Conservation (phyloP, 2,888 invertebrate species). For the Tetragnatha montana region DNA sequence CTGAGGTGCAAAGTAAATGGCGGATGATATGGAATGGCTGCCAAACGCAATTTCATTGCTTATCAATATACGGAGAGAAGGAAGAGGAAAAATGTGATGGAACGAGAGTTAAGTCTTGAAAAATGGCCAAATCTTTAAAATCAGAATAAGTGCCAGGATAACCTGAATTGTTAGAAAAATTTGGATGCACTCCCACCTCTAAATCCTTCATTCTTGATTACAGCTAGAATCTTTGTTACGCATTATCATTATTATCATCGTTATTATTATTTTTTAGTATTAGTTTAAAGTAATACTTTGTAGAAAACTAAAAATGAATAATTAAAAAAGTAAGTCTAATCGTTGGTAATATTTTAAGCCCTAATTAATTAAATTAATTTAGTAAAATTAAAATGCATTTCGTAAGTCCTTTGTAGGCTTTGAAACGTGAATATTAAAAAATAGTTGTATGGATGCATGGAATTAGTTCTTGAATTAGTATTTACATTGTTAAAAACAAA, state of each 20-base stretch:
- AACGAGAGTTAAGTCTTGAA: background rate
- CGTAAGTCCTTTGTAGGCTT: too few species aligned
- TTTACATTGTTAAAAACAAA: too few species aligned
- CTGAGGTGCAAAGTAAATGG: conserved; percentile 13
- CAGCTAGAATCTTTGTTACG: background rate
- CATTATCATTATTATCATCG: too few species aligned
- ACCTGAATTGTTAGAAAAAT: background rate
- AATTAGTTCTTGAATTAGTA: too few species aligned
- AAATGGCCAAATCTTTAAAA: conserved; percentile 16
- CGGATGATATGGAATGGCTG: conserved; percentile 5
- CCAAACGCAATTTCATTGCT: background rate
- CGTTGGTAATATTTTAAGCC: background rate
- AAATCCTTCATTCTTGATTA: background rate
- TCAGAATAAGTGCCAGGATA: conserved; percentile 9
- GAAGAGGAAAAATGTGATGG: background rate
- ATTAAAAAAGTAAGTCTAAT: background rate
- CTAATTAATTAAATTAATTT: too few species aligned
- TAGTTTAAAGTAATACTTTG: background rate
- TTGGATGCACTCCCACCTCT: background rate
- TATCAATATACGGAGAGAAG: conserved; percentile 7
- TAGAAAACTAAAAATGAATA: background rate
- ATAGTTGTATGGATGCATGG: too few species aligned
- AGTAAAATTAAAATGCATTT: too few species aligned
- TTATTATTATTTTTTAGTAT: background rate
- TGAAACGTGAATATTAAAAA: too few species aligned